phyloP scores from a whole-genome alignment of 1,140 invertebrate genomes.

The Leptinotarsa defecta region DNA sequence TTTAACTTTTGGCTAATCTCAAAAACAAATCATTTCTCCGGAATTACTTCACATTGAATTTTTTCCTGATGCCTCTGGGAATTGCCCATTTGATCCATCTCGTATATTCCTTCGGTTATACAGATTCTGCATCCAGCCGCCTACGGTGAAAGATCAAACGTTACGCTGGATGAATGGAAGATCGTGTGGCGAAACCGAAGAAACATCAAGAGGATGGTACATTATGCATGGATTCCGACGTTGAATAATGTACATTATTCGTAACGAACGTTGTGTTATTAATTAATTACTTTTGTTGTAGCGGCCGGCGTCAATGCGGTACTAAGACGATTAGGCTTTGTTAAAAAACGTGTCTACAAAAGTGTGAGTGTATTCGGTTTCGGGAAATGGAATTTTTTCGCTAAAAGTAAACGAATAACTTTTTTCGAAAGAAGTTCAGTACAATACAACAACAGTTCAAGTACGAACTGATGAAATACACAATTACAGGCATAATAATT shows the following conservation, averaged over 20 bases:
- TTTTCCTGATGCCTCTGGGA: too few species aligned
- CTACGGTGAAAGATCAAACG: not conserved
- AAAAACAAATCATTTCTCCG: too few species aligned
- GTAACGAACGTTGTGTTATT: not conserved
- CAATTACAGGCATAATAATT: too few species aligned
- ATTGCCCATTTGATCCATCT: too few species aligned
- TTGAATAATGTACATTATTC: not conserved
- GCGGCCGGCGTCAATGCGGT: not conserved
- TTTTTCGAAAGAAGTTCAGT: too few species aligned
- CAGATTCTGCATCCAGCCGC: not conserved
- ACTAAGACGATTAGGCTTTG: not conserved
- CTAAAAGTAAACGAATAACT: too few species aligned
- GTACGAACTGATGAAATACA: too few species aligned
- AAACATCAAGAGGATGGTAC: not conserved
- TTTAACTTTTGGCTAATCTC: too few species aligned
- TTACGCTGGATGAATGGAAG: not conserved
- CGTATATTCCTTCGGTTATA: not conserved
- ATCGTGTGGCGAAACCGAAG: not conserved
- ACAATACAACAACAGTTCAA: too few species aligned
- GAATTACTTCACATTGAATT: too few species aligned
- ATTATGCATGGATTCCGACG: not conserved
- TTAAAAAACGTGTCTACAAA: not conserved
- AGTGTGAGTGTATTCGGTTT: not conserved
- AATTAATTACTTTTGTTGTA: not conserved
- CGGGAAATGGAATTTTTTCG: too few species aligned